phyloP scores from a whole-genome alignment of 53 echinoderm and acorn worm genomes.

The Crossaster papposus region DNA sequence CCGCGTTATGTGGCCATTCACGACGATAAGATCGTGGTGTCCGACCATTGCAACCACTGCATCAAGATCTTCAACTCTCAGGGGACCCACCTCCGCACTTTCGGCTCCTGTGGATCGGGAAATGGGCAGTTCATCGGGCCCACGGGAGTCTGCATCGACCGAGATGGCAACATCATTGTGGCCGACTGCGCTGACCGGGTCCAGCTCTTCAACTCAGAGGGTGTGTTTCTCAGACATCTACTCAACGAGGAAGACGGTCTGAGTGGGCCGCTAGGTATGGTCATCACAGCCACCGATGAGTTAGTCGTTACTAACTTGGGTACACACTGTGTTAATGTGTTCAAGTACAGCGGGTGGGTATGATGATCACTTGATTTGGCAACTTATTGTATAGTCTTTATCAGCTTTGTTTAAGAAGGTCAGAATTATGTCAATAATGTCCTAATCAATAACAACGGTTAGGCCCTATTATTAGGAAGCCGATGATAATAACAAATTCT shows the following conservation, averaged over 20 bases:
- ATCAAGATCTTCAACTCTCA: constrained; percentile 92
- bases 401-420: not conserved
- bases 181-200: constrained; percentile 97
- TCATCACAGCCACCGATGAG: constrained; percentile 80
- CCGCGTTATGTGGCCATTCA: constrained; percentile 89
- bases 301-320: constrained; percentile 95
- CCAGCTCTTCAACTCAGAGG: constrained; percentile 92
- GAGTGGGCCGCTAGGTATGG: constrained; percentile 95
- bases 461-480: too few species aligned
- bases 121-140: constrained; percentile 99
- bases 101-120: constrained; percentile 95
- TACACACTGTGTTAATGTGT: constrained; percentile 97
- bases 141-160: constrained; percentile 94
- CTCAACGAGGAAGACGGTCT: constrained; percentile 88
- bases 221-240: constrained; percentile 85
- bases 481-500: too few species aligned
- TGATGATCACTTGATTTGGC: constrained; percentile 32
- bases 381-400: not conserved
- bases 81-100: constrained; percentile 84
- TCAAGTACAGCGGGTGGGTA: constrained; percentile 91
- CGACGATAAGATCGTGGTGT: constrained; percentile 85
- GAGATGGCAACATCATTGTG: constrained; percentile 96
- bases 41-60: constrained; percentile 99
- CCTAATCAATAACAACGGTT: not conserved
- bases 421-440: not conserved